Evolutionary conservation across 2,797 vertebrate species (phyloP), one percentile per base, ranked within the genome.

Genomic region (Lophius americanus): DNA sequence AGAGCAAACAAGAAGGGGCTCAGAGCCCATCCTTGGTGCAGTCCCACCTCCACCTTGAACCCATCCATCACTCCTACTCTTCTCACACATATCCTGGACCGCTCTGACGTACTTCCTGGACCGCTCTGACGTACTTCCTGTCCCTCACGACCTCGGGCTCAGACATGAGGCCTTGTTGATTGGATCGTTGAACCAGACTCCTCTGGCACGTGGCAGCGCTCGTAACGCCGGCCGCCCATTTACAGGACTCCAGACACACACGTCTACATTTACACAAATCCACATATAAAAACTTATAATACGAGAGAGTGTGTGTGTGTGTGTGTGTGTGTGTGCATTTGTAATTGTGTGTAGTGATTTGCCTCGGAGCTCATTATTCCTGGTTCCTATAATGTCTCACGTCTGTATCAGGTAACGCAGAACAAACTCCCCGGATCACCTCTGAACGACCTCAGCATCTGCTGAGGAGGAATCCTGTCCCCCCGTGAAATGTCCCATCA

Each of bases 131-230:
- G 23, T 23, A 23, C 23, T 23, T 23, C 23, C 23, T 23, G 23
- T 23, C 23, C 23, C 70, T 72, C 73, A 74, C 70, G 61, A 73
- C 44, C 71, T 64, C 81, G 86, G 83, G 83, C 80, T 73, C 49
- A 59, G 69, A 82, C 63, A 76, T 71, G 81, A 88, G 69, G 70
- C 14, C 72, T 78, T 76, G 73, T 75, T 89, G 75, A 86, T 88
- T 85, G 82, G 68, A 79, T 85, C 55, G 9, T 42, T 84, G 77
- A 78, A 73, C 64, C 23, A 69, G 48, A 78, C 83, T 82, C 84
- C 75, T 66, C 75, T 85, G 85, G 87, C 88, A 89, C 84, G 75
- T 87, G 87, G 77, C 81, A 55, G 53, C 50, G 64, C 77, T 85
- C 61, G 82, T 81, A 87, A 86, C 67, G 60, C 87, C 84, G 87